Percentiles rank a stretch among this genome's conserved stretches.
These are phyloP conservation scores for Hydropotes inermis DNA, from an alignment of 2,113 vertebrate genomes.

Conservation along the genomic window DNA sequence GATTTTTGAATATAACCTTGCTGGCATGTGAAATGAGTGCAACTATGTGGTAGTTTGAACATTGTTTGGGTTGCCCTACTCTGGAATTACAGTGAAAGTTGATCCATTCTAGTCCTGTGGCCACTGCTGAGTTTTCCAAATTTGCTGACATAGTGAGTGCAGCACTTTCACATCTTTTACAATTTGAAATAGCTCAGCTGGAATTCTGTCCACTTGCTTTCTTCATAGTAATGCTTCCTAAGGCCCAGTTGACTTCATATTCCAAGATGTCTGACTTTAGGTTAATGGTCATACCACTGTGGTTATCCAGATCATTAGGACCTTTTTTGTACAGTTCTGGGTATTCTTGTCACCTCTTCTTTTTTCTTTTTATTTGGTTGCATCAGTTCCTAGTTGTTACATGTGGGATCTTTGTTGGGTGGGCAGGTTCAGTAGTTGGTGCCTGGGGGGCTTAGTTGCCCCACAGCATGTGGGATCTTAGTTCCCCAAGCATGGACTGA, in stretches of 20 bases:
- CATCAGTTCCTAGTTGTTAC: background rate
- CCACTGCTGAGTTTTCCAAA: background rate
- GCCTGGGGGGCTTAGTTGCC: background rate
- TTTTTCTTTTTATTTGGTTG: background rate
- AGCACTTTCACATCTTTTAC: background rate
- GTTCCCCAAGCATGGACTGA: background rate
- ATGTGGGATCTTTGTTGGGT: background rate
- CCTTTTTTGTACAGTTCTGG: background rate
- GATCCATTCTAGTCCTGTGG: background rate
- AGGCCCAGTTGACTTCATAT: background rate
- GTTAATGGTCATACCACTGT: background rate
- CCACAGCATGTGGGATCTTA: background rate
- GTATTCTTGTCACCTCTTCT: background rate
- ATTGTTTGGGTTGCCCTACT: background rate
- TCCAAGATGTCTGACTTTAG: background rate
- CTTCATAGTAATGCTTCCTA: background rate
- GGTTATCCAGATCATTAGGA: background rate
- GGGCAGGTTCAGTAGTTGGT: background rate
- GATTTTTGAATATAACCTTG: background rate
- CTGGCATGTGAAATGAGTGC: background rate
- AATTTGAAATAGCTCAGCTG: background rate
- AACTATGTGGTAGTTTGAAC: background rate
- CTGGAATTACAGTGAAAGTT: background rate
- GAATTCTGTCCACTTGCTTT: background rate
- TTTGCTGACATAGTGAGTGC: background rate